phyloP scores from a whole-genome alignment of 1,140 invertebrate species.

The Cotesia glomerata region DNA sequence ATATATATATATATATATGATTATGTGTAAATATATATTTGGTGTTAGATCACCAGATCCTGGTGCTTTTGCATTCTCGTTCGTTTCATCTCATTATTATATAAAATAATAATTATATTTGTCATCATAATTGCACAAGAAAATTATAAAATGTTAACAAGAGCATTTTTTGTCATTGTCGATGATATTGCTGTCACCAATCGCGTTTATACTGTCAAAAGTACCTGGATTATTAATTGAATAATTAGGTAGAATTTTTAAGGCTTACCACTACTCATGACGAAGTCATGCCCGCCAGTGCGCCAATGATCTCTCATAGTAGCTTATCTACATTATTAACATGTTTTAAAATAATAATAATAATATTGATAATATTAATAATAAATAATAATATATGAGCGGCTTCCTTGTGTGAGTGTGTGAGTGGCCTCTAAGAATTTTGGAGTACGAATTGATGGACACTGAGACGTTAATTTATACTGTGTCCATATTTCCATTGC shows the following conservation, averaged over 20 bases:
- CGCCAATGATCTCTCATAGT: constrained; percentile 31
- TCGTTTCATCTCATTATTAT: neutral
- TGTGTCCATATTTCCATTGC: neutral
- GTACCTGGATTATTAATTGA: constrained; percentile 35
- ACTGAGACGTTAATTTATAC: neutral
- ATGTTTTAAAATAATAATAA: neutral
- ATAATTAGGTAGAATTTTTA: constrained; percentile 20
- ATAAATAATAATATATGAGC: neutral
- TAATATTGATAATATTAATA: too few species aligned
- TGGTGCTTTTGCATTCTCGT: constrained; percentile 42
- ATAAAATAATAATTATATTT: neutral
- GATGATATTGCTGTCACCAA: constrained; percentile 13
- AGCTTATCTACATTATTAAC: constrained; percentile 15
- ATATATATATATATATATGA: too few species aligned
- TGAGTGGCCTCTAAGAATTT: constrained; percentile 1
- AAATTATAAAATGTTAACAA: neutral
- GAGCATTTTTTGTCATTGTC: constrained; percentile 7
- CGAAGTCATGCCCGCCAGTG: constrained; percentile 7
- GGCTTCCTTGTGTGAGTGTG: neutral
- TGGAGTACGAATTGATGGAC: neutral
- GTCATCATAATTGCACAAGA: neutral
- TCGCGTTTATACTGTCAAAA: constrained; percentile 34
- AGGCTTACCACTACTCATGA: neutral
- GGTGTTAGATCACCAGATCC: constrained; percentile 54
- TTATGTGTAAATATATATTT: constrained; percentile 7